Conservation (phyloP, 2,888 invertebrate species). For the Harpagoxenus sublaevis region DNA sequence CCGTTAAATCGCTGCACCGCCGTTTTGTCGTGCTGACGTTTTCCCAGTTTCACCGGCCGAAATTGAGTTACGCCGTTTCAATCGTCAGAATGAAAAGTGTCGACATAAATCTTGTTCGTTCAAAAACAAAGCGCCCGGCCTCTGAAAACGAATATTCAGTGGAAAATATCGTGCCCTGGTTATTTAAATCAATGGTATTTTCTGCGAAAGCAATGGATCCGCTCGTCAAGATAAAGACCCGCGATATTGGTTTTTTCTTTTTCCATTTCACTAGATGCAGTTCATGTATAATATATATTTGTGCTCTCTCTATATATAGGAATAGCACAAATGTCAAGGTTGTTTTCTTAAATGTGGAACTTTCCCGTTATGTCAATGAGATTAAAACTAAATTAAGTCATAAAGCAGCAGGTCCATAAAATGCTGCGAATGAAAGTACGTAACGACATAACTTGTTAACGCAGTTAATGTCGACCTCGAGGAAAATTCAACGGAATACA, state of each 20-base stretch:
- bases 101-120: constrained; percentile 51
- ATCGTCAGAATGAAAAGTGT: constrained; percentile 63
- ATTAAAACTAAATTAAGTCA: constrained; percentile 40
- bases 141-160: constrained; percentile 51
- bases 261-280: background rate
- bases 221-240: constrained; percentile 34
- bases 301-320: background rate
- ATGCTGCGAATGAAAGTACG: constrained; percentile 35
- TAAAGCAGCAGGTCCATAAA: constrained; percentile 20
- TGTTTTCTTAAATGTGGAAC: constrained; percentile 18
- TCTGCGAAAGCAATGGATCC: constrained; percentile 39
- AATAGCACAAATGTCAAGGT: background rate
- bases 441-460: constrained; percentile 33
- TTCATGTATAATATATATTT: background rate
- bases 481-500: constrained; percentile 11
- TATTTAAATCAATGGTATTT: constrained; percentile 51
- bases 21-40: constrained; percentile 57
- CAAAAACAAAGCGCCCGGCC: constrained; percentile 47
- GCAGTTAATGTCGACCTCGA: constrained; percentile 20
- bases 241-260: constrained; percentile 3
- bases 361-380: background rate
- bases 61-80: constrained; percentile 67
- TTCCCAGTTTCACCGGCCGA: constrained; percentile 59
- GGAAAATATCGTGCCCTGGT: constrained; percentile 50
- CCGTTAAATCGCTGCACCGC: constrained; percentile 71